A percentile compares a stretch with the other conserved stretches of the same genome.
These are phyloP conservation scores for Cheilosia vernalis DNA, from an alignment of 2,888 invertebrate species.

Conservation along the genomic window DNA sequence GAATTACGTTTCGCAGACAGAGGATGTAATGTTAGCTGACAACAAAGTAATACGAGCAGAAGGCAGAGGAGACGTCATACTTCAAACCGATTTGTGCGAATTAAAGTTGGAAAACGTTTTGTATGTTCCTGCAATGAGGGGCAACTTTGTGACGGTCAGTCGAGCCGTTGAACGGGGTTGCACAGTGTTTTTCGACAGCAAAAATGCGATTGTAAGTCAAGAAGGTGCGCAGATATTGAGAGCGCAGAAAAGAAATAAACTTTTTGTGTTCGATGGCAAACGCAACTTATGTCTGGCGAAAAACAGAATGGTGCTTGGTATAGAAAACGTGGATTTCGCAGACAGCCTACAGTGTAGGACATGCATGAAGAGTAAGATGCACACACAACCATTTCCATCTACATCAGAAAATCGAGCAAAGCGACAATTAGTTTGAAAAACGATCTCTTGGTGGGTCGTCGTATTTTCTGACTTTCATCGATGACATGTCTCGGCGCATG, in stretches of 20 bases:
- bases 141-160: slow-evolving; percentile 33
- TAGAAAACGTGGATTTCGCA: slow-evolving; percentile 42
- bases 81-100: slow-evolving; percentile 24
- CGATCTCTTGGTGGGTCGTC: slow-evolving; percentile 50
- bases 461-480: slow-evolving; percentile 46
- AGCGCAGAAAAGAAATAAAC: slow-evolving; percentile 47
- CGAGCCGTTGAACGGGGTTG: slow-evolving; percentile 43
- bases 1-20: slow-evolving; percentile 25
- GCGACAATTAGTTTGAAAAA: slow-evolving; percentile 39
- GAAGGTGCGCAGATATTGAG: slow-evolving; percentile 31
- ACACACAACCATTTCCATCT: slow-evolving; percentile 52
- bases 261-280: slow-evolving; percentile 33
- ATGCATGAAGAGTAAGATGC: slow-evolving; percentile 52
- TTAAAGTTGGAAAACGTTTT: slow-evolving; percentile 41
- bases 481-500: slow-evolving; percentile 45
- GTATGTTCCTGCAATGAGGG: slow-evolving; percentile 41
- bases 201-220: slow-evolving; percentile 19
- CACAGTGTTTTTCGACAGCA: slow-evolving; percentile 38
- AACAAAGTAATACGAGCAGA: slow-evolving; percentile 37
- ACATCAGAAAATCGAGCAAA: slow-evolving; percentile 35
- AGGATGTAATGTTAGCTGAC: slow-evolving; percentile 42
- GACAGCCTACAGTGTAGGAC: slow-evolving; percentile 32
- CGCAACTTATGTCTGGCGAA: slow-evolving; percentile 29
- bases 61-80: slow-evolving; percentile 46
- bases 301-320: slow-evolving; percentile 32